Evolutionary conservation across 1,140 invertebrate species (phyloP).

Genomic region (Trichomalopsis sarcophagae): DNA sequence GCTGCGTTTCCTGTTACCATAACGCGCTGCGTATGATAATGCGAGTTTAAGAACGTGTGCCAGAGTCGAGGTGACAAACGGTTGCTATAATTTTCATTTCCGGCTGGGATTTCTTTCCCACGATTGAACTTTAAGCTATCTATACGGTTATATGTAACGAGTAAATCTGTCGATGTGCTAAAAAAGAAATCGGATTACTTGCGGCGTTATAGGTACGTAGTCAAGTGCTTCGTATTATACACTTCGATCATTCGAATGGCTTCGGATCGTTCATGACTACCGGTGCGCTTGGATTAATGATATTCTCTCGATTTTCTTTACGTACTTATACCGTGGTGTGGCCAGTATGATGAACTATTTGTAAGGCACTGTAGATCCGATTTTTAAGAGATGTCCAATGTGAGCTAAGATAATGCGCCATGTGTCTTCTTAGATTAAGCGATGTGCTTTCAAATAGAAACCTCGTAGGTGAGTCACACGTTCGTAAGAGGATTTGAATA

Average conservation of each 20-base stretch:
- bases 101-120: background rate
- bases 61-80: background rate
- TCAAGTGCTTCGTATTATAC: slow-evolving; percentile 2
- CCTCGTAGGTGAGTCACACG: background rate
- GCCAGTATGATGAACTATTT: no score
- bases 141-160: background rate
- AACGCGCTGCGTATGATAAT: background rate
- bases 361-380: no score
- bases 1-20: background rate
- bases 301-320: background rate
- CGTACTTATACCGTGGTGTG: no score
- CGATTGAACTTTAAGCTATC: background rate
- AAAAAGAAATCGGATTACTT: background rate
- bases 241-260: slow-evolving; percentile 24
- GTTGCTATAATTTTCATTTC: background rate
- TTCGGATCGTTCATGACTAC: slow-evolving; percentile 14
- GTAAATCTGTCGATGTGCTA: background rate
- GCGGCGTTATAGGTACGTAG: background rate
- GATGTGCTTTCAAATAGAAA: slow-evolving; percentile 1
- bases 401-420: background rate
- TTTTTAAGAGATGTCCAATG: no score
- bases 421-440: background rate
- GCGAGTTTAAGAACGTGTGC: background rate
- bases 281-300: background rate
- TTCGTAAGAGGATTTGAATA: slow-evolving; percentile 11